A percentile compares a stretch with the other conserved stretches of the same genome.
Evolutionary conservation across 1,140 invertebrate species (phyloP).

Genomic region (Hycleus phaleratus): DNA sequence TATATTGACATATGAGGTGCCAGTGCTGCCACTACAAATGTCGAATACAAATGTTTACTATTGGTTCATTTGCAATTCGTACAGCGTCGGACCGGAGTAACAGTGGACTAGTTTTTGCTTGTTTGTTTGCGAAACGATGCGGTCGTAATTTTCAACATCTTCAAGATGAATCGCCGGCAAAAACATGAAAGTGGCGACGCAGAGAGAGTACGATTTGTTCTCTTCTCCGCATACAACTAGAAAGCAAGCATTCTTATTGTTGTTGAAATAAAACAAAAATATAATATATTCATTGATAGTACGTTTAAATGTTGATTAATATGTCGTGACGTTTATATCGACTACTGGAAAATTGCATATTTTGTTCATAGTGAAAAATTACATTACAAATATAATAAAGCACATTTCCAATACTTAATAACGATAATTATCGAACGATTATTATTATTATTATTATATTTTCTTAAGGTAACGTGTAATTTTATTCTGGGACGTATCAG

Average conservation of each 20-base stretch:
- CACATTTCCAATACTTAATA: constrained; percentile 37
- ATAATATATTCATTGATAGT: too few relatives aligned
- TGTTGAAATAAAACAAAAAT: too few relatives aligned
- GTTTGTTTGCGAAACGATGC: too few relatives aligned
- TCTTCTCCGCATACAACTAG: too few relatives aligned
- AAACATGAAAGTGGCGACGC: too few relatives aligned
- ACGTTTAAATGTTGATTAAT: constrained; percentile 29
- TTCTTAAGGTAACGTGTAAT: constrained; percentile 36
- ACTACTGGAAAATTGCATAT: constrained; percentile 41
- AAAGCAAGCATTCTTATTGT: too few relatives aligned
- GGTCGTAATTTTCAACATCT: too few relatives aligned
- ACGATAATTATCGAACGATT: constrained; percentile 38
- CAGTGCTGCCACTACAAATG: constrained; percentile 30
- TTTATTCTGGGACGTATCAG: constrained; percentile 33
- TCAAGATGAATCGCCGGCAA: too few relatives aligned
- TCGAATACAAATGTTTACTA: constrained; percentile 33
- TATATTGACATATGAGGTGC: constrained; percentile 37
- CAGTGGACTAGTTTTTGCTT: too few relatives aligned
- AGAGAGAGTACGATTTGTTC: too few relatives aligned
- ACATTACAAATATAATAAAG: constrained; percentile 40
- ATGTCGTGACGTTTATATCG: constrained; percentile 28
- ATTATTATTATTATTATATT: constrained; percentile 38
- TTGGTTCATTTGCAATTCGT: constrained; percentile 33
- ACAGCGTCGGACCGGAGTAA: not conserved
- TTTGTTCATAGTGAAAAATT: constrained; percentile 35